Conservation (phyloP, 2,113 vertebrate species). For the Amphiprion ocellaris region DNA sequence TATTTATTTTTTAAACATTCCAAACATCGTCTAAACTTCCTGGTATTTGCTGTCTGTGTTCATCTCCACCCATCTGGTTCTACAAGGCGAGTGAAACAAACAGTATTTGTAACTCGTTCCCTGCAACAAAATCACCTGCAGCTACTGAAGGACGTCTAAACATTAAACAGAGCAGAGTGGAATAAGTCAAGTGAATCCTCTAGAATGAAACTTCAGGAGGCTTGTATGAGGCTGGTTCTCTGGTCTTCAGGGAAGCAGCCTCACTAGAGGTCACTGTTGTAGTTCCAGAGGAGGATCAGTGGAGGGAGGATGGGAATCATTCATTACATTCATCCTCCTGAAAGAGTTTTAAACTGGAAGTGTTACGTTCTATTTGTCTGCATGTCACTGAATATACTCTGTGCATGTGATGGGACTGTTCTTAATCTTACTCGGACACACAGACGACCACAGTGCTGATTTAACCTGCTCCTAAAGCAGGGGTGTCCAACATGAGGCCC, state of each 20-base stretch:
- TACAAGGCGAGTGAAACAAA: slow-evolving; percentile 48
- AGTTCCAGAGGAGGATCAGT: slow-evolving; percentile 56
- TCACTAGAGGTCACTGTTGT: slow-evolving; percentile 89
- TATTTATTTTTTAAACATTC: slow-evolving; percentile 5
- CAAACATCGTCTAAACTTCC: slow-evolving; percentile 15
- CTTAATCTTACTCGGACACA: not conserved
- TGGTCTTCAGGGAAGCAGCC: slow-evolving; percentile 51
- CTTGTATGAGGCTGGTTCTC: not conserved
- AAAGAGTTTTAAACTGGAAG: not conserved
- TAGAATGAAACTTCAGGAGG: no score
- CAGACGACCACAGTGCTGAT: not conserved
- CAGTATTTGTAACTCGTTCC: slow-evolving; percentile 20
- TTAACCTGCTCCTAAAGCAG: not conserved
- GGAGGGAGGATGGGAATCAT: slow-evolving; percentile 8
- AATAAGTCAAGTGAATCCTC: not conserved
- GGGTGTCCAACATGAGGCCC: no score
- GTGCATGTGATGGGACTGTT: not conserved
- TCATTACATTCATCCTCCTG: slow-evolving; percentile 6
- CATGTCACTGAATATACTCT: not conserved
- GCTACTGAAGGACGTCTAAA: slow-evolving; percentile 19
- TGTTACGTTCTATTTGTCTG: slow-evolving; percentile 15
- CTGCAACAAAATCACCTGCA: slow-evolving; percentile 17
- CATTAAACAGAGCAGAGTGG: not conserved
- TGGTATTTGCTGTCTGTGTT: not conserved
- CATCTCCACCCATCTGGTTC: slow-evolving; percentile 44